Evolutionary conservation across 2,888 invertebrate species (phyloP).

Genomic region (Cheilosia impressa): DNA sequence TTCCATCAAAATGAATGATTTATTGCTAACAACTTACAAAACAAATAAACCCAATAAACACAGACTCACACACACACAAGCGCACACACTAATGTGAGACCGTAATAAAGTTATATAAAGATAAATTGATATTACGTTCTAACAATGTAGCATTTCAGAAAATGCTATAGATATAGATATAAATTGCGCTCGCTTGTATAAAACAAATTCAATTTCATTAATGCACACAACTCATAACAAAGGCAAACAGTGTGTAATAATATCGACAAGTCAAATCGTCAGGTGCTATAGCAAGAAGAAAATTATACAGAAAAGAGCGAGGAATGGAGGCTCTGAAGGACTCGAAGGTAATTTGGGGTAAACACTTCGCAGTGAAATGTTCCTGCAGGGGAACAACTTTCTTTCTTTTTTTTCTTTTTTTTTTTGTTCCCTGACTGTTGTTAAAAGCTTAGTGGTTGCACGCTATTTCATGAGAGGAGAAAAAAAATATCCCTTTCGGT

Average conservation of each 20-base stretch:
- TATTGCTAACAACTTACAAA: conserved; percentile 50
- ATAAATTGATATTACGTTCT: conserved; percentile 61
- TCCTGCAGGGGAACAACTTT: conserved; percentile 55
- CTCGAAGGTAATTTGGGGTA: conserved; percentile 74
- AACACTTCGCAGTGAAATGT: conserved; percentile 72
- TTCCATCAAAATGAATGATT: conserved; percentile 32
- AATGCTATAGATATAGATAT: conserved; percentile 29
- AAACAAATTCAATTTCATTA: conserved; percentile 74
- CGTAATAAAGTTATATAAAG: conserved; percentile 38
- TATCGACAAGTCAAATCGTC: conserved; percentile 74
- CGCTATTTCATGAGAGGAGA: conserved; percentile 55
- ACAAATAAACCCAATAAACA: not conserved
- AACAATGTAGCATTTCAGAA: conserved; percentile 65
- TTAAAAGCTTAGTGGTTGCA: conserved; percentile 73
- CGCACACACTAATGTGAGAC: not conserved
- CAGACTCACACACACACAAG: not conserved
- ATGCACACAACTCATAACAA: conserved; percentile 62
- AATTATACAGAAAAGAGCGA: not conserved
- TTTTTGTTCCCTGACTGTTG: conserved; percentile 38
- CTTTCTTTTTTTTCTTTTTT: not conserved
- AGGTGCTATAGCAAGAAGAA: conserved; percentile 46
- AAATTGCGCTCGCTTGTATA: conserved; percentile 44
- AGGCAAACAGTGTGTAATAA: conserved; percentile 56
- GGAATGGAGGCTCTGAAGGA: conserved; percentile 64
- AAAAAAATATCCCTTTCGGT: conserved; percentile 52